These are phyloP conservation scores for Drosophila anceps DNA, from an alignment of 2,888 invertebrate genomes.

Conservation along the genomic window DNA sequence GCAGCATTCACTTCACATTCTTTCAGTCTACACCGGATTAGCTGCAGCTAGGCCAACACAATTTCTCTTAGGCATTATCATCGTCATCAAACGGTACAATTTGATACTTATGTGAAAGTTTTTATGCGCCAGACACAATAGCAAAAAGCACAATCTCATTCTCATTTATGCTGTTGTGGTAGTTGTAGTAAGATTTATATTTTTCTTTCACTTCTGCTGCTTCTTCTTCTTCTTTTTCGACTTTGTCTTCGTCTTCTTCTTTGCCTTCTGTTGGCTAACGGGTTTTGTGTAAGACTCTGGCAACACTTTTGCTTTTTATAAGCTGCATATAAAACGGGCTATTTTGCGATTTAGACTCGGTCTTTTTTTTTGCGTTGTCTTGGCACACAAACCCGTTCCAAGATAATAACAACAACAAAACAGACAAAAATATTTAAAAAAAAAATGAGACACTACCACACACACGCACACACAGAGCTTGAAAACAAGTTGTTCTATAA, in stretches of 20 bases:
- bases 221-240: constrained; percentile 17
- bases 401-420: constrained; percentile 12
- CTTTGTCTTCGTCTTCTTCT: constrained; percentile 38
- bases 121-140: constrained; percentile 34
- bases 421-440: constrained; percentile 15
- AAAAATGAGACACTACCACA: constrained; percentile 56
- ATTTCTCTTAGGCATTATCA: constrained; percentile 54
- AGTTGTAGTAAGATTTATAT: constrained; percentile 48
- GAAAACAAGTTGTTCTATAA: constrained; percentile 73
- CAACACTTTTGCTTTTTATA: constrained; percentile 73
- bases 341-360: constrained; percentile 63
- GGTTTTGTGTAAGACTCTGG: constrained; percentile 60
- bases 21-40: neutral
- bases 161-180: constrained; percentile 44
- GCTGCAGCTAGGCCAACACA: constrained; percentile 43
- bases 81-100: constrained; percentile 65
- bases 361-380: constrained; percentile 58
- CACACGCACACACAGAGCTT: constrained; percentile 61
- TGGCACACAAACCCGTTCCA: constrained; percentile 58
- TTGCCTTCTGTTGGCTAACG: constrained; percentile 54
- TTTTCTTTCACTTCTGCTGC: constrained; percentile 51
- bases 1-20: constrained; percentile 43
- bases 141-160: constrained; percentile 51
- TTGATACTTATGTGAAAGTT: constrained; percentile 67
- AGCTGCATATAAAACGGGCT: constrained; percentile 43